A percentile compares a stretch with the other conserved stretches of the same genome.
Evolutionary conservation across 2,797 vertebrate genomes (phyloP).

Genomic region (Limosa lapponica): DNA sequence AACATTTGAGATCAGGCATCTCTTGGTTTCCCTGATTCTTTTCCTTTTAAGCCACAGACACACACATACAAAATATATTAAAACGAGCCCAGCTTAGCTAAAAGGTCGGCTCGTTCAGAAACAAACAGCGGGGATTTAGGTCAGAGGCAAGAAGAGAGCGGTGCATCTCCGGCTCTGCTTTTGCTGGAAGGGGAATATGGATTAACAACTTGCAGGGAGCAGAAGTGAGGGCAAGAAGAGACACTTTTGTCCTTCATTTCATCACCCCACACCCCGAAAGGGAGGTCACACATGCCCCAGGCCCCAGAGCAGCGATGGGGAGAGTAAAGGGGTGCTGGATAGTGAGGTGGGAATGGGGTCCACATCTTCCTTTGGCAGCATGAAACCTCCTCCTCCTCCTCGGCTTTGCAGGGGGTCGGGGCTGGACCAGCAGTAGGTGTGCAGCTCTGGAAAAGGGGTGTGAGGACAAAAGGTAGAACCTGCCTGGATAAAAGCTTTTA

Average conservation of each 20-base stretch:
- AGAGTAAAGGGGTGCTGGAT: background rate
- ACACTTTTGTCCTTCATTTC: background rate
- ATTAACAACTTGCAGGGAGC: background rate
- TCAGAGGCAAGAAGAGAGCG: background rate
- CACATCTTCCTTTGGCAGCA: background rate
- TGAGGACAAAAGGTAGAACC: background rate
- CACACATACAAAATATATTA: slow-evolving; percentile 42
- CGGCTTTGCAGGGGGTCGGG: background rate
- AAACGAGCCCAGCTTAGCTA: slow-evolving; percentile 54
- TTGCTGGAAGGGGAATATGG: background rate
- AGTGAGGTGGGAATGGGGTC: background rate
- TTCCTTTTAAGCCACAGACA: slow-evolving; percentile 58
- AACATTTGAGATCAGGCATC: slow-evolving; percentile 70
- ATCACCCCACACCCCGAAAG: background rate
- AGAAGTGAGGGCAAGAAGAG: background rate
- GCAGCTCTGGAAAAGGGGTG: background rate
- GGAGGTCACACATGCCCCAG: background rate
- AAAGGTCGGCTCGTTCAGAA: slow-evolving; percentile 74
- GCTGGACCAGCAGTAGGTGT: background rate
- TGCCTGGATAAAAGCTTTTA: background rate
- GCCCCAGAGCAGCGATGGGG: fast-evolving
- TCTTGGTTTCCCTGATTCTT: slow-evolving; percentile 17
- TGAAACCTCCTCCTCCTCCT: background rate
- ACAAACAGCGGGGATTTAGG: slow-evolving; percentile 65
- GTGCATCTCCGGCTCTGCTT: background rate